phyloP scores from a whole-genome alignment of 1,140 invertebrate species.

The Scaptomyza graminum region DNA sequence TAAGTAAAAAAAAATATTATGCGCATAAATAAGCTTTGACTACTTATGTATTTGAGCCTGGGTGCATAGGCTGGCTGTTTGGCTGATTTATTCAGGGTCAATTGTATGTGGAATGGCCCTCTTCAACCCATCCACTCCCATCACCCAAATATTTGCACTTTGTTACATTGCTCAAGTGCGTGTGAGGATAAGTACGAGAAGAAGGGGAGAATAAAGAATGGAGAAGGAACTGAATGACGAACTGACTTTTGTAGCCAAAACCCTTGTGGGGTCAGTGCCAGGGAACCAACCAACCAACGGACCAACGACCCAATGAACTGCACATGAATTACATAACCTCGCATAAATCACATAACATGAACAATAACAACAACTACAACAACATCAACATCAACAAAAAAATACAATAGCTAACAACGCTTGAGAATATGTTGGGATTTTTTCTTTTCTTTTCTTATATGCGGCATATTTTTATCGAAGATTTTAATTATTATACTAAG shows the following conservation, averaged over 20 bases:
- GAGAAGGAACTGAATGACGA: too few relatives aligned
- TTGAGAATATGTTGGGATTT: not conserved
- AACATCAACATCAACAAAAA: constrained; percentile 3
- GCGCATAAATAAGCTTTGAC: constrained; percentile 70
- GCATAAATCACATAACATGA: constrained; percentile 55
- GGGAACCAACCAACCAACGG: not conserved
- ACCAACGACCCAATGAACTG: constrained; percentile 23
- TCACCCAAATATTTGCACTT: constrained; percentile 51
- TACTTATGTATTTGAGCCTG: constrained; percentile 50
- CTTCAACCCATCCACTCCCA: not conserved
- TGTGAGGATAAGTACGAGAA: constrained; percentile 20
- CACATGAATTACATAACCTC: constrained; percentile 60
- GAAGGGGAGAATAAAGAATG: too few relatives aligned
- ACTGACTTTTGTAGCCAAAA: too few relatives aligned
- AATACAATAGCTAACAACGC: not conserved
- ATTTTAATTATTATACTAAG: too few relatives aligned
- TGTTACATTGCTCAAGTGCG: constrained; percentile 29
- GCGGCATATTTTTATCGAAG: too few relatives aligned
- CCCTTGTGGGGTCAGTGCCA: constrained; percentile 16
- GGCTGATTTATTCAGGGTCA: constrained; percentile 36
- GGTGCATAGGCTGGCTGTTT: not conserved
- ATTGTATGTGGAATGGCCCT: constrained; percentile 16
- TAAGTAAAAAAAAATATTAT: constrained; percentile 67
- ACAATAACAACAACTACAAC: not conserved
- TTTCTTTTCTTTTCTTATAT: not conserved